Base-by-base conservation (phyloP, 2,888 invertebrate species). In the Drosophila mettleri region DNA sequence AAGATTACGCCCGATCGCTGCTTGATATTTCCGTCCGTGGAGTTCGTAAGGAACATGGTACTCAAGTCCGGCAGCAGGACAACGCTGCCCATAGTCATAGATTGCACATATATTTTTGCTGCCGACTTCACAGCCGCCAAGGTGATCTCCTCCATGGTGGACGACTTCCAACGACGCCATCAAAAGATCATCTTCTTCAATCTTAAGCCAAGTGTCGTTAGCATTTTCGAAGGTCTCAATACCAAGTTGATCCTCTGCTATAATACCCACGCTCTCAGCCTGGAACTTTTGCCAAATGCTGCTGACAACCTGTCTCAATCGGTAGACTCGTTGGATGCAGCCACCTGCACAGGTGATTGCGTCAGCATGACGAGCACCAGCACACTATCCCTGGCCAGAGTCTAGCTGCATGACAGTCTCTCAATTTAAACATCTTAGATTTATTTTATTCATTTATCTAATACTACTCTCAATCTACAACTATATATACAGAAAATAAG, bases 1-100 rank as follows among this genome's bases (percentile, higher is more conserved):
- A 95, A 96, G 94, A 93, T 97, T 71, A 97, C 96, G 31, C 97
- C 97, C 9, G 97, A 97, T 92, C 95, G 97, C 73, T 97, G 97
- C 90, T 93, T 98, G 43, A 97, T 97, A 91, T 98, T 97, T 93
- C 97, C 97, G n/a, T 97, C 97, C 0, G 96, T 97, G 67, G 97
- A 97, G 92, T 97, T 97, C 93, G 96, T 98, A 68, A 94, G 96
- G 69, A 95, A 96, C 88, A 93, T 97, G 72, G 96, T 98, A 49
- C 95, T 95, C 63, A 97, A 97, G 92, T 95, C 95, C 85, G 96
- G 96, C 69, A 93, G 93, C n/a, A 94, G 94, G 39, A 81, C 89
- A 3, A 74, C 83, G 0, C 88, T 95, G 66, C 97, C 97, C 2
- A 96, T 97, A 45, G 97, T 97, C 36, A 94, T 97, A 60, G 97